These are phyloP conservation scores for Aspidapion aeneum DNA, from an alignment of 2,888 invertebrate genomes.

Conservation along the genomic window DNA sequence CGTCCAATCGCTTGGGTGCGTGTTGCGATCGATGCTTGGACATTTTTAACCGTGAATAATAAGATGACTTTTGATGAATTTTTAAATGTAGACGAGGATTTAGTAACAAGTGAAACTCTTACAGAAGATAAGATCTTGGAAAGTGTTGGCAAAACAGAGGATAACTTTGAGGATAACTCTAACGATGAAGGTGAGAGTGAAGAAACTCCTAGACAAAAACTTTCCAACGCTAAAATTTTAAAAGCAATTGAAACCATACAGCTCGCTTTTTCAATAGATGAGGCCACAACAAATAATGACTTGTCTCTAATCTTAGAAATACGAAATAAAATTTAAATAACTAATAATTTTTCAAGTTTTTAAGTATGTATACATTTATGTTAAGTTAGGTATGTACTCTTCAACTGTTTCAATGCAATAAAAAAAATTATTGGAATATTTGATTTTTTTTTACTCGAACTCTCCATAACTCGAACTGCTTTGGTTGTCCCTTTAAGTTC, in stretches of 20 bases:
- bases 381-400: neutral
- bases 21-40: too few relatives aligned
- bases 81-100: slow-evolving; percentile 13
- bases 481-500: too few relatives aligned
- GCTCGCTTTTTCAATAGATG: slow-evolving; percentile 11
- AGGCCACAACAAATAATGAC: slow-evolving; percentile 8
- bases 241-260: slow-evolving; percentile 14
- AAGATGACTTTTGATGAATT: slow-evolving; percentile 9
- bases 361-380: neutral
- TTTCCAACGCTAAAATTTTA: slow-evolving; percentile 6
- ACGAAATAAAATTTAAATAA: neutral
- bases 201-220: slow-evolving; percentile 11
- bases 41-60: too few relatives aligned
- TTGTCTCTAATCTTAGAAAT: neutral
- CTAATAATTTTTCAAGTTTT: neutral
- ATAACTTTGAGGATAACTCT: slow-evolving; percentile 7
- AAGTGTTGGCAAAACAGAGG: slow-evolving; percentile 12
- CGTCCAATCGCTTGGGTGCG: too few relatives aligned
- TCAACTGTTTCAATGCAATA: neutral
- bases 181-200: slow-evolving; percentile 12
- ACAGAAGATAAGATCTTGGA: slow-evolving; percentile 15
- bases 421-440: too few relatives aligned
- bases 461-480: too few relatives aligned
- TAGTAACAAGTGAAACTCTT: slow-evolving; percentile 12
- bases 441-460: too few relatives aligned